Conservation (phyloP, 2,797 vertebrate genomes). For the Cryptoblepharus egeriae region DNA sequence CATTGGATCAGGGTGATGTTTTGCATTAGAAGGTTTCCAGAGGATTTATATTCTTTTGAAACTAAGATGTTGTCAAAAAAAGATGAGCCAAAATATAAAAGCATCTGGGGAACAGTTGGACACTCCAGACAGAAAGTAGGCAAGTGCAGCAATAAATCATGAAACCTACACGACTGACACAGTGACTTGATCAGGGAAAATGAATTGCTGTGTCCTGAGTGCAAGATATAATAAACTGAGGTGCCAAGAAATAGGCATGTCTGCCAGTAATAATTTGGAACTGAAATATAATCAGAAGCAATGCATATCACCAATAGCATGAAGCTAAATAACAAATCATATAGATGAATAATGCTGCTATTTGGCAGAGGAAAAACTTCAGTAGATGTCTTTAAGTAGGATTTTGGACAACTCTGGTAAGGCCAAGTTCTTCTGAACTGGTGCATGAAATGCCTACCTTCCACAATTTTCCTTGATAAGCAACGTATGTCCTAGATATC, state of each 20-base stretch:
- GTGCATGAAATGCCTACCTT: conserved; percentile 23
- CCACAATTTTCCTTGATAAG: not conserved
- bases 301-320: conserved; percentile 39
- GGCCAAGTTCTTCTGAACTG: not conserved
- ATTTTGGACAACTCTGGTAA: not conserved
- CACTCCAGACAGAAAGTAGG: conserved; percentile 38
- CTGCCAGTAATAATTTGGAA: conserved; percentile 61
- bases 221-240: conserved; percentile 61
- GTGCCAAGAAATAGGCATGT: conserved; percentile 40
- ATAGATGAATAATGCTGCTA: conserved; percentile 49
- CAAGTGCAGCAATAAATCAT: conserved; percentile 59
- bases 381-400: conserved; percentile 3
- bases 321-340: conserved; percentile 47
- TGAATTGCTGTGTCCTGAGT: conserved; percentile 35
- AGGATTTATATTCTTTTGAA: conserved; percentile 33
- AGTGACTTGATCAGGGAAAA: conserved; percentile 46
- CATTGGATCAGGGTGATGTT: conserved; percentile 29
- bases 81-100: not conserved
- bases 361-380: conserved; percentile 33
- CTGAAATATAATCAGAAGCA: conserved; percentile 59
- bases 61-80: conserved; percentile 14
- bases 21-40: conserved; percentile 24
- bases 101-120: conserved; percentile 56
- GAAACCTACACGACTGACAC: conserved; percentile 39
- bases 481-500: not conserved